Evolutionary conservation across 2,888 invertebrate genomes (phyloP).

Genomic region (Crematogaster levior): DNA sequence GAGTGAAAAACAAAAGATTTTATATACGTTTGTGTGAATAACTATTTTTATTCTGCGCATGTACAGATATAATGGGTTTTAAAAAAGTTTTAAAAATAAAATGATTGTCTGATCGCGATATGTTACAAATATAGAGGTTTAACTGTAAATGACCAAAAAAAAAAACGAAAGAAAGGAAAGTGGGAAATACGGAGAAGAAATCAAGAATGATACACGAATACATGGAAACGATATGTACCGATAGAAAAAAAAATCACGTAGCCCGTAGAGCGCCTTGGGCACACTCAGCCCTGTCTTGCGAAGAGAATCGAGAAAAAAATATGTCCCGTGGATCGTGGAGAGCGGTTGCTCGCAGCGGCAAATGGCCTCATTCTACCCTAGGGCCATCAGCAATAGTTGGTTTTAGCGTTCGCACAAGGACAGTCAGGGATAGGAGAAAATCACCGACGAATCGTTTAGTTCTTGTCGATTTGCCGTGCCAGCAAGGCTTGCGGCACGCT

Average conservation of each 20-base stretch:
- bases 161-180: conserved; percentile 26
- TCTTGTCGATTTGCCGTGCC: background rate
- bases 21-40: background rate
- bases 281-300: conserved; percentile 80
- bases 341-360: conserved; percentile 79
- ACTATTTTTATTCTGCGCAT: background rate
- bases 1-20: background rate
- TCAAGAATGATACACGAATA: conserved; percentile 73
- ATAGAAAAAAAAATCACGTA: conserved; percentile 83
- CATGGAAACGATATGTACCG: conserved; percentile 82
- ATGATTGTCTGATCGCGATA: background rate
- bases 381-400: conserved; percentile 77
- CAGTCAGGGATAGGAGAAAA: conserved; percentile 48
- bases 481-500: conserved; percentile 83
- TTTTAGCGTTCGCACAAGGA: conserved; percentile 60
- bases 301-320: conserved; percentile 78
- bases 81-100: background rate
- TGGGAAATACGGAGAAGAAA: conserved; percentile 54
- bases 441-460: conserved; percentile 31
- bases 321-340: conserved; percentile 79
- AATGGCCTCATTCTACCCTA: conserved; percentile 74
- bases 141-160: background rate
- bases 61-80: background rate
- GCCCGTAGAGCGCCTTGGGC: conserved; percentile 79
- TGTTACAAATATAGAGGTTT: conserved; percentile 16